Base-by-base conservation (phyloP, 2,888 invertebrate species). In the Tholera decimalis region DNA sequence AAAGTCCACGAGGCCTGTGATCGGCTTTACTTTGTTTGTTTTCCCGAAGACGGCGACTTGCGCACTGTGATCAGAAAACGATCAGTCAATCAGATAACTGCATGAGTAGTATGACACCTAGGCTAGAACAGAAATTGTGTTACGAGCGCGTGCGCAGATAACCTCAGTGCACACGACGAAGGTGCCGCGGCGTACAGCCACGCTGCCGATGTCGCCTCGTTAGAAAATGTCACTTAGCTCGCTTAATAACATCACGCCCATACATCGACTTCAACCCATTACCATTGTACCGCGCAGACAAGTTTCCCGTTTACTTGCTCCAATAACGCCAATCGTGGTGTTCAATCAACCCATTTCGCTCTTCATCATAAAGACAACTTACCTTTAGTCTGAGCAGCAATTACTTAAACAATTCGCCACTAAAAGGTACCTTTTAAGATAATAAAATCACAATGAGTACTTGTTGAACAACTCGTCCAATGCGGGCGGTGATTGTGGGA, bases 401-500 rank as follows among this genome's bases (percentile, higher is more conserved):
- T 65, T 49, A 74, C 50, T 59, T 77, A 22, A 55, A 64, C 43
- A 64, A 70, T 73, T 72, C 46, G 69, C 82, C 74, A 84, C 72
- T 87, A 87, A 89, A 85, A 86, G 77, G 76, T 80, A 77, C 69
- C 77, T 80, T 73, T 76, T 84, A 85, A 82, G 73, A 84, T 84
- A 89, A 89, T 92, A 91, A 92, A 91, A 91, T 86, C 85, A 85
- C 83, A 83, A 82, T 71, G 82, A 80, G 82, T 70, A 66, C 47
- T 66, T 39, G 65, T 60, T 60, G 33, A 41, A 46, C 86, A 78
- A 86, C 70, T 79, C 69, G 77, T 77, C 79, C 85, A 80, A 93
- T 93, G 93, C 93, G 93, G 93, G 93, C 88, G 74, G 76, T 76
- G 84, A 74, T 84, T 75, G 64, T 61, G 62, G 70, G 67, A 78